These are phyloP conservation scores for Callorhinus ursinus DNA, from an alignment of 2,113 vertebrate species.

Conservation along the genomic window DNA sequence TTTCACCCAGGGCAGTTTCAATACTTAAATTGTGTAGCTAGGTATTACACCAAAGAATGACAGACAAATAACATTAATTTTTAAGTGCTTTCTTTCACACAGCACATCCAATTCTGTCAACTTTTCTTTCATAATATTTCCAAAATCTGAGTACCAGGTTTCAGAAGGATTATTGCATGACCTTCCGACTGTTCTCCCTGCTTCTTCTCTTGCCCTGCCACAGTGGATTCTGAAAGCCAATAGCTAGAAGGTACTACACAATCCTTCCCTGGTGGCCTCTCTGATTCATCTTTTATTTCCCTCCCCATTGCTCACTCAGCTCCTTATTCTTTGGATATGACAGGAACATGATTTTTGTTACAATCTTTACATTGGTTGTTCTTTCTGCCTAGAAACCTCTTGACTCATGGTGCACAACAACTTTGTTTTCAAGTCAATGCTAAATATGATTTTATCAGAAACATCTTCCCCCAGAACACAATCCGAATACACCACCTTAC, in stretches of 20 bases:
- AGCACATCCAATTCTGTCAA: background rate
- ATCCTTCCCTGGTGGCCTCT: background rate
- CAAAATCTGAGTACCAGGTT: background rate
- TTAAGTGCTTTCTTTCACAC: background rate
- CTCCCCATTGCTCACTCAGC: fast-evolving
- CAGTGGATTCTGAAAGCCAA: background rate
- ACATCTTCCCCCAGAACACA: background rate
- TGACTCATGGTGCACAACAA: background rate
- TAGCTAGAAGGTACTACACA: background rate
- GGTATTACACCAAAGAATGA: background rate
- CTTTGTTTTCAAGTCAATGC: background rate
- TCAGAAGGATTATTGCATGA: background rate
- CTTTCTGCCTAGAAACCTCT: background rate
- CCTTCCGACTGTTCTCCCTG: background rate
- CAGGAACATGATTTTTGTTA: background rate
- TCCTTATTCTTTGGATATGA: background rate
- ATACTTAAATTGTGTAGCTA: background rate
- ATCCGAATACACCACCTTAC: background rate
- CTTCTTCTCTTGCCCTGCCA: background rate
- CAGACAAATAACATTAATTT: background rate
- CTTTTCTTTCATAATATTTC: background rate
- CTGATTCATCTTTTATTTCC: background rate
- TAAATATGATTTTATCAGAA: background rate
- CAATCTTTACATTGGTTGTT: background rate
- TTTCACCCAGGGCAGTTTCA: background rate